Conservation (phyloP, 64 coral and sea anemone species). For the Anthopleura sola region DNA sequence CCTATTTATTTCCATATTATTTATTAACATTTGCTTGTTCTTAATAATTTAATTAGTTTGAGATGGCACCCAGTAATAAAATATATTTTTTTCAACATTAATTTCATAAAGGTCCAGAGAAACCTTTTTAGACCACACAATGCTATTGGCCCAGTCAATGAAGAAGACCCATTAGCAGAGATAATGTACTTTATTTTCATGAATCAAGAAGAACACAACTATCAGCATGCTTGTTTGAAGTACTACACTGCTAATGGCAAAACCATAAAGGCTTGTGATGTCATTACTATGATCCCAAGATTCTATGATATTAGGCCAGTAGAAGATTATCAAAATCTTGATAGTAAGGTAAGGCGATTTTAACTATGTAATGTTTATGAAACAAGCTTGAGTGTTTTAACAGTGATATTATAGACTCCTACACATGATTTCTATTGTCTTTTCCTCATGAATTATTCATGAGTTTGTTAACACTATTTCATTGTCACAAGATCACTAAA, state of each 20-base stretch:
- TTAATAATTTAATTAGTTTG: too few species aligned
- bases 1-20: background rate
- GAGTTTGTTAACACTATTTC: too few species aligned
- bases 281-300: constrained; percentile 56
- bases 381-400: too few species aligned
- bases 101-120: constrained; percentile 29
- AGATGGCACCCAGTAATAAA: too few species aligned
- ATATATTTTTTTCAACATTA: background rate
- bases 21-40: background rate
- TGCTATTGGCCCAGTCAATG: constrained; percentile 13
- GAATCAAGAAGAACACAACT: constrained; percentile 50
- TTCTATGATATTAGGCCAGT: constrained; percentile 83
- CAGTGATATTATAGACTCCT: too few species aligned
- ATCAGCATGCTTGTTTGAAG: constrained; percentile 45
- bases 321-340: constrained; percentile 56
- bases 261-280: constrained; percentile 22
- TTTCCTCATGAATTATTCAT: too few species aligned
- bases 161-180: constrained; percentile 21
- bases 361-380: too few species aligned
- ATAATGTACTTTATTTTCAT: constrained; percentile 51
- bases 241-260: constrained; percentile 33
- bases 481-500: too few species aligned
- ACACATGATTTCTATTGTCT: too few species aligned
- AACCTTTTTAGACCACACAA: constrained; percentile 49
- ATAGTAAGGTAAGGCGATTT: constrained; percentile 56